These are phyloP conservation scores for Sesamia inferens DNA, from an alignment of 2,888 invertebrate species.

Conservation along the genomic window DNA sequence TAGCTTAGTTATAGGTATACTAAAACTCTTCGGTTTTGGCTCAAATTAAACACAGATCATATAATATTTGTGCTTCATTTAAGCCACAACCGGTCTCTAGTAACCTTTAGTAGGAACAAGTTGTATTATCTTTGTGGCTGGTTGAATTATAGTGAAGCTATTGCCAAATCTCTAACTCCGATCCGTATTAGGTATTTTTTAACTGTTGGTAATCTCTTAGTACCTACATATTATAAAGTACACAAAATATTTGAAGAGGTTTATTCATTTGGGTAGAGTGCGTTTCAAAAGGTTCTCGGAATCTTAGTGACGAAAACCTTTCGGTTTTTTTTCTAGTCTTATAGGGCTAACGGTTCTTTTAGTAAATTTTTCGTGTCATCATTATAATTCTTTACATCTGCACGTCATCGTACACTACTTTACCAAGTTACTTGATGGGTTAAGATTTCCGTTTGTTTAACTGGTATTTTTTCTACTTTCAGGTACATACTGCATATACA, in stretches of 20 bases:
- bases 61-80: constrained; percentile 5
- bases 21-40: neutral
- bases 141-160: constrained; percentile 15
- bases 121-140: constrained; percentile 29
- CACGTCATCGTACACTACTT: constrained; percentile 17
- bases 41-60: no score
- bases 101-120: constrained; percentile 34
- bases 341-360: neutral
- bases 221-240: no score
- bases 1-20: neutral
- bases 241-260: constrained; percentile 8
- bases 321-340: neutral
- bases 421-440: neutral
- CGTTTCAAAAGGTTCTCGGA: neutral
- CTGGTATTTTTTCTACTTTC: constrained; percentile 35
- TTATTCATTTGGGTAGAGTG: neutral
- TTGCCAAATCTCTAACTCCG: constrained; percentile 20
- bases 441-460: constrained; percentile 38
- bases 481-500: constrained; percentile 34
- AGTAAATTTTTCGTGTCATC: constrained; percentile 30
- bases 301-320: neutral
- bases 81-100: constrained; percentile 15
- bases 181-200: neutral
- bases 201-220: neutral
- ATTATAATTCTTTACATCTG: constrained; percentile 24